phyloP scores from a whole-genome alignment of 2,113 vertebrate species.

The Prietella phreatophila region DNA sequence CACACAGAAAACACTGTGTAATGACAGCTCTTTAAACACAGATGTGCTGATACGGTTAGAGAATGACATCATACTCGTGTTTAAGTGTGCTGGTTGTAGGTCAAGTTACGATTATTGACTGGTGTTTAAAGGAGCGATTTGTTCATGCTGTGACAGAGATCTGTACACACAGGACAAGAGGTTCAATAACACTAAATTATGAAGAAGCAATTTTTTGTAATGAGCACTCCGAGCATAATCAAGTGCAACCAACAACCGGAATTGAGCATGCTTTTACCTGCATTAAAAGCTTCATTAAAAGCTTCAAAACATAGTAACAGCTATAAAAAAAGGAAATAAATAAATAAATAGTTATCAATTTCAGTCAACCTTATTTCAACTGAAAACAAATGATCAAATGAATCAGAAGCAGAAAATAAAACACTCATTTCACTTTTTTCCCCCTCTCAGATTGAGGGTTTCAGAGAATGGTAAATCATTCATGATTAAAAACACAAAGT shows the following conservation, averaged over 20 bases:
- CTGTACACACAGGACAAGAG: neutral
- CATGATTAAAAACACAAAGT: neutral
- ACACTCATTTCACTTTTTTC: neutral
- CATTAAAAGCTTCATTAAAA: neutral
- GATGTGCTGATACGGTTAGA: neutral
- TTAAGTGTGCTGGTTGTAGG: neutral
- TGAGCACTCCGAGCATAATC: constrained; percentile 1
- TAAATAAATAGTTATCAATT: no score
- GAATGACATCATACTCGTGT: neutral
- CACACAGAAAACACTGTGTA: neutral
- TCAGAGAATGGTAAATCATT: neutral
- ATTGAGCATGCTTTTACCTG: neutral
- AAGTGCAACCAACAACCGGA: neutral
- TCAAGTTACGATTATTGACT: neutral
- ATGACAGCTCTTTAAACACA: constrained; percentile 4
- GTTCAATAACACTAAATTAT: constrained; percentile 2
- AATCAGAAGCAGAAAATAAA: no score
- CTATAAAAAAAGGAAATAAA: neutral
- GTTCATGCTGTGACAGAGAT: neutral
- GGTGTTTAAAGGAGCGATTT: neutral
- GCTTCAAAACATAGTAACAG: neutral
- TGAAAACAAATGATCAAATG: neutral
- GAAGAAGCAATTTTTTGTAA: constrained; percentile 3
- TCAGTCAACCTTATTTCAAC: neutral
- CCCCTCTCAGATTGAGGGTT: neutral